Conservation (phyloP, 2,888 invertebrate genomes). For the Leucophora obtusa region DNA sequence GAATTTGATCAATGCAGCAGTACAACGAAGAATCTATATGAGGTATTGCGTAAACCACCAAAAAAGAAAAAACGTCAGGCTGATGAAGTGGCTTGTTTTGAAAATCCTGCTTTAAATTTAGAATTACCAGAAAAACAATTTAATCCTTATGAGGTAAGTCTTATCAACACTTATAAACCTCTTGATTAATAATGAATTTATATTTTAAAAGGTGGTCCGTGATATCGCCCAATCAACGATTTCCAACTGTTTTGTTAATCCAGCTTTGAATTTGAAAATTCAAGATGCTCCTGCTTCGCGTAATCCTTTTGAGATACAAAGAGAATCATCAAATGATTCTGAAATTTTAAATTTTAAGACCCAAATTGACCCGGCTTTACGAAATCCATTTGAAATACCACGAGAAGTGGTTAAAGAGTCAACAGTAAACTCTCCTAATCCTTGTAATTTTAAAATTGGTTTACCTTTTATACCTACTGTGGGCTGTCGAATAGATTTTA, state of each 20-base stretch:
- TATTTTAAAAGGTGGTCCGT: conserved; percentile 68
- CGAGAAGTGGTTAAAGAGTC: conserved; percentile 65
- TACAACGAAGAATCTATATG: conserved; percentile 73
- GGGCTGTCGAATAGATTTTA: conserved; percentile 77
- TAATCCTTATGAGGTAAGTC: conserved; percentile 77
- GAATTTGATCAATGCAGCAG: conserved; percentile 11
- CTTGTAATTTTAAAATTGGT: conserved; percentile 72
- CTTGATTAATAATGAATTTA: neutral
- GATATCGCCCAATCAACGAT: conserved; percentile 45
- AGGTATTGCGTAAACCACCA: conserved; percentile 76
- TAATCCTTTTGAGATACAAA: conserved; percentile 77
- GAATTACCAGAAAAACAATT: conserved; percentile 76
- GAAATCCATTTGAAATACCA: conserved; percentile 76
- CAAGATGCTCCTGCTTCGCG: conserved; percentile 71
- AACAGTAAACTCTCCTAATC: conserved; percentile 47
- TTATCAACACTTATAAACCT: neutral
- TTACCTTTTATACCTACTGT: conserved; percentile 77
- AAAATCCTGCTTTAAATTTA: conserved; percentile 77
- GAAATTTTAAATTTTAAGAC: conserved; percentile 71
- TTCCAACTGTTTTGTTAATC: conserved; percentile 74
- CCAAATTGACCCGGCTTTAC: conserved; percentile 69
- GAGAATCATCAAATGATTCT: conserved; percentile 45
- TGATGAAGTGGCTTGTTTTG: conserved; percentile 74
- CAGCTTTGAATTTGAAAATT: conserved; percentile 75
- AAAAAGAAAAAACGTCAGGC: conserved; percentile 76